Evolutionary conservation across 1,140 invertebrate species (phyloP).

Genomic region (Ephestia elutella): DNA sequence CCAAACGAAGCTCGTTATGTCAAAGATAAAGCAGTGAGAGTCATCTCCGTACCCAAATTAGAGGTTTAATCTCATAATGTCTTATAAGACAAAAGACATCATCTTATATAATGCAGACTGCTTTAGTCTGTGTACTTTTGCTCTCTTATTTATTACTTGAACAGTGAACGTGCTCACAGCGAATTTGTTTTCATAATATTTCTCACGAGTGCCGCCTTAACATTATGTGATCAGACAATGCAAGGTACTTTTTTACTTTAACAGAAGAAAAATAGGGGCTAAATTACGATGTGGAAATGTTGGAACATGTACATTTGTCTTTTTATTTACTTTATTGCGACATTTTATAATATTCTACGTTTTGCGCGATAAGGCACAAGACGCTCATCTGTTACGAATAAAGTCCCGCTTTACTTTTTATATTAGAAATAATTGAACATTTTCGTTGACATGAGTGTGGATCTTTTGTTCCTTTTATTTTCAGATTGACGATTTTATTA

Average conservation of each 20-base stretch:
- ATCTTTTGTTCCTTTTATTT: conserved; percentile 33
- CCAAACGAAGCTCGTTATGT: no score
- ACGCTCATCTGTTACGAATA: conserved; percentile 53
- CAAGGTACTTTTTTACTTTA: conserved; percentile 37
- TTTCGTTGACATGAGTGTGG: not conserved
- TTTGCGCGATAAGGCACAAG: conserved; percentile 57
- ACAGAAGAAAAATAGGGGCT: conserved; percentile 19
- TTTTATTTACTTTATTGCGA: conserved; percentile 70
- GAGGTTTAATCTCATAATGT: no score
- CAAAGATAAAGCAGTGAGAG: not conserved
- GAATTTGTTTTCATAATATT: conserved; percentile 74
- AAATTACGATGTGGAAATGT: conserved; percentile 20
- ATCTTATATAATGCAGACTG: not conserved
- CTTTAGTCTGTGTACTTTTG: conserved; percentile 45
- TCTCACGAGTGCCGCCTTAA: conserved; percentile 52
- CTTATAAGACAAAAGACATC: not conserved
- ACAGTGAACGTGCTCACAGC: conserved; percentile 67
- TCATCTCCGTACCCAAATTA: no score
- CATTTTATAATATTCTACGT: conserved; percentile 71
- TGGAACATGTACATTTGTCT: conserved; percentile 58
- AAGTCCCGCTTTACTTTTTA: not conserved
- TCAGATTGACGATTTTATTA: conserved; percentile 3
- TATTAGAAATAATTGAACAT: conserved; percentile 5
- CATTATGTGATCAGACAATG: conserved; percentile 36
- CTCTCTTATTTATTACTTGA: conserved; percentile 69